A percentile compares a stretch with the other conserved stretches of the same genome.
phyloP scores from a whole-genome alignment of 2,797 vertebrate genomes.

The Vireo griseus region DNA sequence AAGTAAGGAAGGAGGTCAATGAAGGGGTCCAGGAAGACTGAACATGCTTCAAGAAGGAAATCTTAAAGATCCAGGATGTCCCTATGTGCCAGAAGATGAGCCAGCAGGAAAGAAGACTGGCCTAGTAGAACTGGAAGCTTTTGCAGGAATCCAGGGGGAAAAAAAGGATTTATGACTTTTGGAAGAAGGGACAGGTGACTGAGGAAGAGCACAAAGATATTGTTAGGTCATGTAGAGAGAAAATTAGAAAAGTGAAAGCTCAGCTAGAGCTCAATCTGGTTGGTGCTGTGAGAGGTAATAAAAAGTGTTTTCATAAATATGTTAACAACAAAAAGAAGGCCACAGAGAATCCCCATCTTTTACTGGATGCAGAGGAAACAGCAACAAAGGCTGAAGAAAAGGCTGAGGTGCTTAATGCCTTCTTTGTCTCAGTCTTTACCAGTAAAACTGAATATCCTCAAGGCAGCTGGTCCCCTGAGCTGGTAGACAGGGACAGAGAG shows the following conservation, averaged over 20 bases:
- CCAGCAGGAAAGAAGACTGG: accelerated
- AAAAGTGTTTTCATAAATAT: neutral
- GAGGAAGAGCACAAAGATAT: neutral
- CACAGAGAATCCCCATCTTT: neutral
- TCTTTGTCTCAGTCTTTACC: neutral
- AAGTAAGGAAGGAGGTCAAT: neutral
- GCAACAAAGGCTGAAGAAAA: neutral
- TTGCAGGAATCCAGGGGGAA: neutral
- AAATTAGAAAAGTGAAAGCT: neutral
- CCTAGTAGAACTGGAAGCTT: neutral
- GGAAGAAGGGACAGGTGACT: neutral
- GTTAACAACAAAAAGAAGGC: neutral
- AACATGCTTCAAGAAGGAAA: neutral
- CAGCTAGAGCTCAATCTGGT: neutral
- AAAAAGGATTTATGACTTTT: neutral
- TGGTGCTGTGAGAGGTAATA: neutral
- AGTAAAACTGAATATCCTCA: neutral
- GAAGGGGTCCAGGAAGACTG: neutral
- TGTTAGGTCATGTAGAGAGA: neutral
- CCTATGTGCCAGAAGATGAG: neutral
- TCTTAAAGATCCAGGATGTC: neutral
- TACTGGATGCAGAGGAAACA: neutral
- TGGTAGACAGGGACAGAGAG: neutral
- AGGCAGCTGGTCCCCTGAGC: accelerated
- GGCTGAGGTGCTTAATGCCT: neutral